These are phyloP conservation scores for Caenorhabditis brenneri DNA, from an alignment of 1,140 invertebrate genomes.

Conservation along the genomic window DNA sequence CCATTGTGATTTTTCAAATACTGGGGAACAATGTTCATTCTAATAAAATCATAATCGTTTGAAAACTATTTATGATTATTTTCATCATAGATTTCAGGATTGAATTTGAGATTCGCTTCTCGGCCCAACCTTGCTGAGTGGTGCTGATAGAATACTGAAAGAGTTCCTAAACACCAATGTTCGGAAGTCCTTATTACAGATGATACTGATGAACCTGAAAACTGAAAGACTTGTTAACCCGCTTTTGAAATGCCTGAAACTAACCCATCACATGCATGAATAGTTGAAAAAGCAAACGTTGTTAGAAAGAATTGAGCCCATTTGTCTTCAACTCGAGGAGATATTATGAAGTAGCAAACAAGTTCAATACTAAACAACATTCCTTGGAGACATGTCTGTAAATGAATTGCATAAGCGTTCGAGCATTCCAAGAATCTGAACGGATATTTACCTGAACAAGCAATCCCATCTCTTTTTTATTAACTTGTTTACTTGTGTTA, in stretches of 20 bases:
- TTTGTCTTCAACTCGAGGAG: background rate
- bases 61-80: no score
- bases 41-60: background rate
- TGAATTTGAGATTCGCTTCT: background rate
- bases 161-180: background rate
- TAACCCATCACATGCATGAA: background rate
- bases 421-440: background rate
- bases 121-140: background rate
- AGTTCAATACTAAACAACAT: background rate
- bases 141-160: background rate
- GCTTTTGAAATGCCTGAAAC: background rate
- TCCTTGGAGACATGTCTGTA: background rate
- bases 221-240: background rate
- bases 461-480: background rate
- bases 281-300: background rate
- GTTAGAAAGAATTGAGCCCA: constrained; percentile 15
- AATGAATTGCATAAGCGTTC: background rate
- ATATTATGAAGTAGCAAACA: background rate
- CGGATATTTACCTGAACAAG: background rate
- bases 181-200: background rate
- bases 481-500: background rate
- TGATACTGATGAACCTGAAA: background rate
- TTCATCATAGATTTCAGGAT: no score
- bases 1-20: no score
- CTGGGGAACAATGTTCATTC: no score